Evolutionary conservation across 1,140 invertebrate species (phyloP), one percentile per base, ranked within the genome.

Genomic region (Scaptomyza montana): DNA sequence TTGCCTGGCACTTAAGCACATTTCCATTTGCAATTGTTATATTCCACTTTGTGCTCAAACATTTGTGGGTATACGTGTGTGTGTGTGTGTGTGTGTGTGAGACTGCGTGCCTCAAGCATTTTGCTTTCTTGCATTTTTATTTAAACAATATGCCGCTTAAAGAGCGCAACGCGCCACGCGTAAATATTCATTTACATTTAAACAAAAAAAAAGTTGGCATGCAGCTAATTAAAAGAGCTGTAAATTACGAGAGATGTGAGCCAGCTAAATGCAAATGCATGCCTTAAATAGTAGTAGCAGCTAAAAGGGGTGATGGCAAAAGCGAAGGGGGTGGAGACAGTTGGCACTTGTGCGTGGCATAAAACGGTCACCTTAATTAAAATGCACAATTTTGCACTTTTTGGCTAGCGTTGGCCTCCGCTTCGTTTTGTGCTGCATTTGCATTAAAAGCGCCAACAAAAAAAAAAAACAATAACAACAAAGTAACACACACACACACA

Each of bases 341-440:
- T 46, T 49, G 64, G 13, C 46, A 66, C 49, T 78, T 71, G 66
- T 76, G 72, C 66, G 45, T 66, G 59, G 65, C 49, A 13, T 64
- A 66, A 51, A 89, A 68, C 77, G 85, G 85, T 80, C 85, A 89
- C 78, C 86, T 90, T 90, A 90, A 90, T 90, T 90, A 90, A 90
- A 90, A 90, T 90, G 81, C 87, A 86, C 86, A 87, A 90, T 87
- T 90, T 87, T 90, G 86, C 86, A 87, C 86, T 90, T 87, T 25
- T 90, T 82, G 78, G 86, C 78, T 72, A 55, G 55, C 53, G 65
- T 46, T 57, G 69, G 63, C 55, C n/a, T 36, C 19, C n/a, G 49
- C 49, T 8, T 62, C 76, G 62, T 72, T 82, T 89, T 74, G 65
- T 89, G 84, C 80, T 85, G 85, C 85, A 89, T 89, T 89, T 89